Evolutionary conservation across 2,797 vertebrate genomes (phyloP).

Genomic region (Lycodopsis pacificus): DNA sequence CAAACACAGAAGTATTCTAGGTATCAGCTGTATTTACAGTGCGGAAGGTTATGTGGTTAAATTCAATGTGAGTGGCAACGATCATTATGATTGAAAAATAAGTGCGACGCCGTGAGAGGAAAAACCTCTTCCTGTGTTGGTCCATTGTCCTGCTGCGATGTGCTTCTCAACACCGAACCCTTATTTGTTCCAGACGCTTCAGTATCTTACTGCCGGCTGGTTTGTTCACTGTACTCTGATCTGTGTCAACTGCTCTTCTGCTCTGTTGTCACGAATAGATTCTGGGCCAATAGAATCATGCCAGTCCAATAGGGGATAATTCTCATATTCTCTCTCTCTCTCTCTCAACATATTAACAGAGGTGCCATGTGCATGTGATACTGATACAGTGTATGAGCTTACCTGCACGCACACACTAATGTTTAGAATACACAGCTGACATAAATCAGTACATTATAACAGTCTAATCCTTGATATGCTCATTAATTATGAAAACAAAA

Average conservation of each 20-base stretch:
- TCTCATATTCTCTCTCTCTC: too few relatives aligned
- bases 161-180: neutral
- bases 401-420: too few relatives aligned
- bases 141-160: neutral
- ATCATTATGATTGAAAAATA: neutral
- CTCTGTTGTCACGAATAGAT: constrained; percentile 53
- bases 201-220: neutral
- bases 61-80: neutral
- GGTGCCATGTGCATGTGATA: too few relatives aligned
- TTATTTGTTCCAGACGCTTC: neutral
- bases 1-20: neutral
- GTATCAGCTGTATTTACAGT: neutral
- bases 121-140: neutral
- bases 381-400: too few relatives aligned
- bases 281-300: constrained; percentile 65
- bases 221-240: neutral
- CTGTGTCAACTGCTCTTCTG: neutral
- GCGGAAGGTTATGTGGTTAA: neutral
- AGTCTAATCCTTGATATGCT: too few relatives aligned
- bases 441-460: too few relatives aligned
- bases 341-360: too few relatives aligned
- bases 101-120: neutral
- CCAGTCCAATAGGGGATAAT: constrained; percentile 65
- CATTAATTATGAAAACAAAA: too few relatives aligned
- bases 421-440: too few relatives aligned